Base-by-base conservation (phyloP, 1,140 invertebrate species). In the Pogonognathellus flavescens region DNA sequence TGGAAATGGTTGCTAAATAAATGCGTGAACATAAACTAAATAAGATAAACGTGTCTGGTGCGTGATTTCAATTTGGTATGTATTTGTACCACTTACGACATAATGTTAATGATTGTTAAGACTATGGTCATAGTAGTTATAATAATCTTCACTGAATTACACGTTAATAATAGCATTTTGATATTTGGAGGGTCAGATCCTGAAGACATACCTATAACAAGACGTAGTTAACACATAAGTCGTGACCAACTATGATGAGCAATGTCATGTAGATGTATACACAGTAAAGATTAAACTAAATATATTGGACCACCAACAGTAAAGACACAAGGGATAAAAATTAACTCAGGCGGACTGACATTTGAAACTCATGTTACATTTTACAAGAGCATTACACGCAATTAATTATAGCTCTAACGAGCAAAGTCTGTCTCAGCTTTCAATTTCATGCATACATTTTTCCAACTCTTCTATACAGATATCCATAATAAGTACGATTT, bases 131-230 rank as follows among this genome's bases (percentile, higher is more conserved):
- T 3, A 41, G 6, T 41, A 41, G 31, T 41, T 6, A 41, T 3
- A 41, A 41, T 41, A 41, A 41, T 41, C 31, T 41, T 41, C 6
- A 41, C 31, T 41, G 31, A 41, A 41, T 41, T 41, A 41, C 31
- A 41, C 31, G 31, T 41, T 41, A 41, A 41, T 41, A 41, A 41
- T 41, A 41, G 31, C 31, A 41, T 41, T 41, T 41, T 41, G 31
- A 41, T 41, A 41, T 3, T 66, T 66, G 14, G 25, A 25, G 25
- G 62, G 62, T 66, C 62, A 66, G 20, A 25, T 31, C 22, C 20
- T 66, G 20, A 66, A 66, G 62, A 66, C 62, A 22, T 7, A 66
- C 62, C 22, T 7, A 66, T 66, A 66, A 66, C 62, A 22, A 66
- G 62, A 66, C 22, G 31, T 41, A 66, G 22, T 66, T 22, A 25